These are phyloP conservation scores for Mastomys coucha DNA, from an alignment of 2,113 vertebrate species.

Conservation along the genomic window DNA sequence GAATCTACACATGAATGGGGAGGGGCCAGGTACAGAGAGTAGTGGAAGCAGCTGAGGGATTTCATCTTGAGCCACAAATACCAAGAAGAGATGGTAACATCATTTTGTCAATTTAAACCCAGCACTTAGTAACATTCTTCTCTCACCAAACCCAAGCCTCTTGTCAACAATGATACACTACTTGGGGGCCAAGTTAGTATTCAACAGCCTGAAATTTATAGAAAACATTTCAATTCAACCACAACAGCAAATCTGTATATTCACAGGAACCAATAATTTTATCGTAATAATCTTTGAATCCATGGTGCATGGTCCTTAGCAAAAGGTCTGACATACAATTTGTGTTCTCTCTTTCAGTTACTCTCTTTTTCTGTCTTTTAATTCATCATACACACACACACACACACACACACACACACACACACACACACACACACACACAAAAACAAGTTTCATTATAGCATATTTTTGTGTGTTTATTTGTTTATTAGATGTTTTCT, in stretches of 20 bases:
- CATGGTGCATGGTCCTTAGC: background rate
- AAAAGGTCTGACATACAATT: background rate
- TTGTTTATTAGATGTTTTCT: too few species aligned
- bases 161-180: background rate
- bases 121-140: background rate
- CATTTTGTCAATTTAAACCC: background rate
- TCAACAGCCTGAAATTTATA: background rate
- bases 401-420: background rate
- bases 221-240: background rate
- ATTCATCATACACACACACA: background rate
- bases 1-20: accelerated
- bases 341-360: background rate
- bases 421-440: background rate
- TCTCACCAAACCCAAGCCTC: background rate
- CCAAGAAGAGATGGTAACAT: background rate
- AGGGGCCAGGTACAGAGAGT: background rate
- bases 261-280: background rate
- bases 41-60: too few species aligned
- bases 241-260: background rate
- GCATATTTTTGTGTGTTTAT: background rate
- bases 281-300: background rate
- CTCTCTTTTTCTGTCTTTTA: background rate
- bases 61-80: background rate
- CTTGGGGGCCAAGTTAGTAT: background rate
- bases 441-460: too few species aligned